These are phyloP conservation scores for Mycalesis mineus DNA, from an alignment of 2,888 invertebrate species.

Conservation along the genomic window DNA sequence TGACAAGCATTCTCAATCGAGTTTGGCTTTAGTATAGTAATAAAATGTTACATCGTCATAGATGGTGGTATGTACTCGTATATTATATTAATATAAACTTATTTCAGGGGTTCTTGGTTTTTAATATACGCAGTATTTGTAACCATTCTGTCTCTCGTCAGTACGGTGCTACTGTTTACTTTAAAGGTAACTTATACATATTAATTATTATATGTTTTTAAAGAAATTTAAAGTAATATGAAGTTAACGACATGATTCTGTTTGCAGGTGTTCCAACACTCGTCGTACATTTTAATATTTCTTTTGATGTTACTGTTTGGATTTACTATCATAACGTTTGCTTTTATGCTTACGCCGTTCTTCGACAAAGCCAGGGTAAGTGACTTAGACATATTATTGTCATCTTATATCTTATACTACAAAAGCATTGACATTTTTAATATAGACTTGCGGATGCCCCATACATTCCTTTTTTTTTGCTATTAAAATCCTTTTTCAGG, in stretches of 20 bases:
- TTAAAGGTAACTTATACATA: constrained; percentile 74
- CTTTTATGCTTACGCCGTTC: constrained; percentile 91
- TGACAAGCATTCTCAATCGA: too few relatives aligned
- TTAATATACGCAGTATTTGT: constrained; percentile 86
- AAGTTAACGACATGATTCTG: not conserved
- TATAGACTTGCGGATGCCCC: too few relatives aligned
- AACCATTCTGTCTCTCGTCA: constrained; percentile 82
- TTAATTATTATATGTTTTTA: not conserved
- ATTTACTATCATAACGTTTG: constrained; percentile 88
- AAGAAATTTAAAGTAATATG: not conserved
- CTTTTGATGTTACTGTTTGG: constrained; percentile 87
- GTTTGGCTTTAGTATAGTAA: too few relatives aligned
- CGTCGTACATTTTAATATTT: constrained; percentile 87
- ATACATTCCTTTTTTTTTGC: too few relatives aligned
- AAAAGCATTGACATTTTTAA: too few relatives aligned
- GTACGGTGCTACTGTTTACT: constrained; percentile 83
- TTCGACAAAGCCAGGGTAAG: constrained; percentile 89
- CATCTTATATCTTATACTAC: too few relatives aligned
- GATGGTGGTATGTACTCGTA: too few relatives aligned
- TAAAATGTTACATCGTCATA: too few relatives aligned
- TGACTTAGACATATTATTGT: too few relatives aligned
- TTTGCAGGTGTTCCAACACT: constrained; percentile 84
- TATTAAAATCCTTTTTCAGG: too few relatives aligned
- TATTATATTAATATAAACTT: not conserved
- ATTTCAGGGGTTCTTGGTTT: constrained; percentile 89